Percentiles rank a stretch among this genome's conserved stretches.
Conservation (phyloP, 2,888 invertebrate species). For the Cecidostiba fungosa region DNA sequence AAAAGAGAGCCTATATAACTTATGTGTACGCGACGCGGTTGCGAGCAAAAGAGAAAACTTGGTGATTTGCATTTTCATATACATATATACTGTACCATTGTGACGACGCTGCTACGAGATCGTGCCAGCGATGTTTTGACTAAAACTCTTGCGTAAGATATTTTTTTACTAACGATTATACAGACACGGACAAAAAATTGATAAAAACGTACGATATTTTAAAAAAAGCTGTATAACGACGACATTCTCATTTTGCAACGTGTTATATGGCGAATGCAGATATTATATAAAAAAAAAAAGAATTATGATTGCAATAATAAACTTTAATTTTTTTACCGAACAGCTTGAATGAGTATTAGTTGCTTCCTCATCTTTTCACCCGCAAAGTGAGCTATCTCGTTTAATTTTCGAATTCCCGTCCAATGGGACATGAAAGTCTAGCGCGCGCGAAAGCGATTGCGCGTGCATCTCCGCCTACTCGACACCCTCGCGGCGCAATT, state of each 20-base stretch:
- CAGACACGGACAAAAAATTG: neutral
- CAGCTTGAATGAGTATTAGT: neutral
- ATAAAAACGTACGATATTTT: neutral
- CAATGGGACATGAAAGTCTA: neutral
- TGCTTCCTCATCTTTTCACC: neutral
- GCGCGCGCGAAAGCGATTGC: neutral
- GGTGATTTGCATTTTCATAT: constrained; percentile 24
- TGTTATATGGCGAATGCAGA: neutral
- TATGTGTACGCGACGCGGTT: constrained; percentile 18
- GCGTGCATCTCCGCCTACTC: neutral
- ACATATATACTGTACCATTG: neutral
- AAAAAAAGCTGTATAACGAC: neutral
- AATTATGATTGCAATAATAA: constrained; percentile 28
- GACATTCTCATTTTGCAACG: neutral
- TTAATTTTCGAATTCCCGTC: neutral
- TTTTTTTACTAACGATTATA: constrained; percentile 34
- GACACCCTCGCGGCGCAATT: constrained; percentile 3
- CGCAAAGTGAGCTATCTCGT: neutral
- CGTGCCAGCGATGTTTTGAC: neutral
- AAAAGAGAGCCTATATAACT: constrained; percentile 20
- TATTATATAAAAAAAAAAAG: neutral
- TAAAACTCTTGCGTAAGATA: constrained; percentile 17
- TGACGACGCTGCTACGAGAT: constrained; percentile 9
- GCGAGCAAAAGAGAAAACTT: neutral
- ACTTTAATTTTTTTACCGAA: constrained; percentile 6